Conservation (phyloP, 2,888 invertebrate genomes). For the Emesis russula region DNA sequence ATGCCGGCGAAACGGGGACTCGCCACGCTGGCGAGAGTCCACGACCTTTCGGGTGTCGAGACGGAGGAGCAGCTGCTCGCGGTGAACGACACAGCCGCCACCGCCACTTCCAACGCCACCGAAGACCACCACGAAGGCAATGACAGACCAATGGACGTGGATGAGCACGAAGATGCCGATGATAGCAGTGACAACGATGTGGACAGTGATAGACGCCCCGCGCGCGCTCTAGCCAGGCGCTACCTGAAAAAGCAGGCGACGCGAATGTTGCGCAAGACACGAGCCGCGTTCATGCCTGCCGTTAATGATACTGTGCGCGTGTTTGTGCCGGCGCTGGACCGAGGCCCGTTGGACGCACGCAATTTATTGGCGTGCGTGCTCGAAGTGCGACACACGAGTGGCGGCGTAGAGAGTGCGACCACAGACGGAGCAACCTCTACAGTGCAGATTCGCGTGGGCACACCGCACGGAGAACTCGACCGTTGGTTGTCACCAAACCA, state of each 20-base stretch:
- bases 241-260: slow-evolving; percentile 3
- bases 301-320: slow-evolving; percentile 10
- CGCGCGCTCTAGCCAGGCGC: slow-evolving; percentile 1
- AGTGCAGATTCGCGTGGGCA: slow-evolving; percentile 19
- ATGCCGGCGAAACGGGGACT: slow-evolving; percentile 2
- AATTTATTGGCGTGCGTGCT: slow-evolving; percentile 30
- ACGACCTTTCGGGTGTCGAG: not conserved
- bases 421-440: not conserved
- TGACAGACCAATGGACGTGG: slow-evolving; percentile 2
- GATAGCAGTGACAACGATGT: not conserved
- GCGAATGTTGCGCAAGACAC: slow-evolving; percentile 12
- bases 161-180: not conserved
- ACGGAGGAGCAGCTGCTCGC: slow-evolving; percentile 2
- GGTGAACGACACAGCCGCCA: not conserved
- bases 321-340: slow-evolving; percentile 13
- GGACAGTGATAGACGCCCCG: not conserved
- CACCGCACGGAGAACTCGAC: slow-evolving; percentile 24
- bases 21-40: not conserved
- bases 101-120: not conserved
- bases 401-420: not conserved
- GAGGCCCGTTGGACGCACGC: slow-evolving; percentile 22
- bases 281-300: not conserved
- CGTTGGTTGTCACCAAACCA: slow-evolving; percentile 20
- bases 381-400: slow-evolving; percentile 11
- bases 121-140: not conserved